These are phyloP conservation scores for Triplophysa tibetana DNA, from an alignment of 2,113 vertebrate genomes.

Conservation along the genomic window DNA sequence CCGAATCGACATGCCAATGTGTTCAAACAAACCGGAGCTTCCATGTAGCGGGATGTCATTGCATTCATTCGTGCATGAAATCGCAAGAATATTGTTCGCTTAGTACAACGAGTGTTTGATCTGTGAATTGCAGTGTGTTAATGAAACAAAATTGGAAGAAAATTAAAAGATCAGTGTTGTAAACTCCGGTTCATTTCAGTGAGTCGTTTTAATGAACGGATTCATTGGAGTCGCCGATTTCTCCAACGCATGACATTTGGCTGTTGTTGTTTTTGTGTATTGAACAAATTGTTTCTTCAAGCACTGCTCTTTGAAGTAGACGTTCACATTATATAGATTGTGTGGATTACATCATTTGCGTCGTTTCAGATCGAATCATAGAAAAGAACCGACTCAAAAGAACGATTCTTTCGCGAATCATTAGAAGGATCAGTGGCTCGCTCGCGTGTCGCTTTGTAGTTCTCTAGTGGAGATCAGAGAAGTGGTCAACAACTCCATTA, in stretches of 20 bases:
- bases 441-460: slow-evolving; percentile 7
- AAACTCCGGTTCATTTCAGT: not conserved
- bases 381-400: not conserved
- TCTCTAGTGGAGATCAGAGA: not conserved
- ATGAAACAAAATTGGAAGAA: too few relatives aligned
- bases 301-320: too few relatives aligned
- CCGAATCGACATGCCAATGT: not conserved
- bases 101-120: not conserved
- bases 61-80: not conserved
- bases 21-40: not conserved
- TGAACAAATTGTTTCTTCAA: not conserved
- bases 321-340: too few relatives aligned
- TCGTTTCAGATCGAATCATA: not conserved
- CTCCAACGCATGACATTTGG: not conserved
- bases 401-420: not conserved
- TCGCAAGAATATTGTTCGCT: not conserved
- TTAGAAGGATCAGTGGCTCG: not conserved
- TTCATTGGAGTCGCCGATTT: not conserved
- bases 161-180: not conserved
- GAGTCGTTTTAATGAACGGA: not conserved
- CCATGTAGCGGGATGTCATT: not conserved
- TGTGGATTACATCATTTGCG: too few relatives aligned
- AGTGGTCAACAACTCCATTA: not conserved
- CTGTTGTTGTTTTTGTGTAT: not conserved
- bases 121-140: not conserved